Conservation (phyloP, 1,140 invertebrate genomes). For the Diploscapter pachys region DNA sequence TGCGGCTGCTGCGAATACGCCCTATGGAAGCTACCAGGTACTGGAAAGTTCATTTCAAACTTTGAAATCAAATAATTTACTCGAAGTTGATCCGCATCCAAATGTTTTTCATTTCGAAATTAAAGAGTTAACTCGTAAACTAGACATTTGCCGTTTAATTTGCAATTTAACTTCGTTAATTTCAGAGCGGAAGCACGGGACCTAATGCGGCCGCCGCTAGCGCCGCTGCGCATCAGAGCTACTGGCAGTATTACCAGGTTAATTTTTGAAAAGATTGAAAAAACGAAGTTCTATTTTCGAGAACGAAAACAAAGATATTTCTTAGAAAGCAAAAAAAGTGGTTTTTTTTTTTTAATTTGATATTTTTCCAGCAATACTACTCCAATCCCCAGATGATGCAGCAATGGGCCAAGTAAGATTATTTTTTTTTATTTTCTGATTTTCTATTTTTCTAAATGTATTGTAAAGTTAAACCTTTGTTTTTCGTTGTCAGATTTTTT, state of each 20-base stretch:
- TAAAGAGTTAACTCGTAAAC: too few species aligned
- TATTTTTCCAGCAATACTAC: constrained; percentile 41
- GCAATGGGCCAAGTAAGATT: constrained; percentile 30
- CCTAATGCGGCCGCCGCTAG: background rate
- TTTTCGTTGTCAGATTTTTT: too few species aligned
- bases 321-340: too few species aligned
- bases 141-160: too few species aligned
- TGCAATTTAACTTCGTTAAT: background rate
- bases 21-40: background rate
- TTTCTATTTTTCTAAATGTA: background rate
- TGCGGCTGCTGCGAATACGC: background rate
- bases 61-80: constrained; percentile 19
- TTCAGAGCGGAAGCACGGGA: constrained; percentile 19
- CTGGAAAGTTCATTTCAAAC: constrained; percentile 4
- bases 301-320: too few species aligned
- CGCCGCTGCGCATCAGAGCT: constrained; percentile 17
- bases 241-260: constrained; percentile 38
- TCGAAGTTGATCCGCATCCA: constrained; percentile 7
- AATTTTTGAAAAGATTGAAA: too few species aligned
- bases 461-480: too few species aligned
- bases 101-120: too few species aligned
- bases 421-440: background rate
- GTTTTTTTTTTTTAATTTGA: too few species aligned
- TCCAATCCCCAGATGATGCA: constrained; percentile 41
- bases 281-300: too few species aligned